Percentiles rank a stretch among this genome's conserved stretches.
Evolutionary conservation across 1,140 invertebrate species (phyloP).

Genomic region (Aphidius ervi): DNA sequence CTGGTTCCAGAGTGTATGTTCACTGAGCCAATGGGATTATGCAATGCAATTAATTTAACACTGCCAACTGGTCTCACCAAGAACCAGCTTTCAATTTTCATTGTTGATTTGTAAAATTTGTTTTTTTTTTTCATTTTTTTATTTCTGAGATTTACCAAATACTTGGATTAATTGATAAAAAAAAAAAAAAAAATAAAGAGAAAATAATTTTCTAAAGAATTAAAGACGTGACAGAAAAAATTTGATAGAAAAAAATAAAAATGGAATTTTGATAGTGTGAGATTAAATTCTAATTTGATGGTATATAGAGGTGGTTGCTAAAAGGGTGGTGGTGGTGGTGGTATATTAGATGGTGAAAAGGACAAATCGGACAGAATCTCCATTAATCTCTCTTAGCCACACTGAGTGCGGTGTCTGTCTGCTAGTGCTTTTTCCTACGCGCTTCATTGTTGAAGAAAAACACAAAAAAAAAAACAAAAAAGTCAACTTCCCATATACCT

Average conservation of each 20-base stretch:
- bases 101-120: no score
- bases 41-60: slow-evolving; percentile 25
- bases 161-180: no score
- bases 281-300: slow-evolving; percentile 27
- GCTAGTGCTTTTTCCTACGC: not conserved
- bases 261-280: not conserved
- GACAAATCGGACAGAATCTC: slow-evolving; percentile 15
- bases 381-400: slow-evolving; percentile 27
- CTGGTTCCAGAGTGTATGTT: slow-evolving; percentile 20
- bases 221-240: no score
- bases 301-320: slow-evolving; percentile 8
- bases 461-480: slow-evolving; percentile 1
- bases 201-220: no score
- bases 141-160: no score
- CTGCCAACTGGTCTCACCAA: slow-evolving; percentile 17
- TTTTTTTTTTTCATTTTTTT: no score
- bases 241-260: not conserved
- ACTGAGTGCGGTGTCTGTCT: slow-evolving; percentile 14
- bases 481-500: not conserved
- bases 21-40: slow-evolving; percentile 22
- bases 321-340: not conserved
- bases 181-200: no score
- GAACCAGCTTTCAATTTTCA: not conserved
- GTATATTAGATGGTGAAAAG: slow-evolving; percentile 4
- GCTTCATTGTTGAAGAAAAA: slow-evolving; percentile 6